A percentile compares a stretch with the other conserved stretches of the same genome.
Conservation (phyloP, 2,113 vertebrate species). For the Misgurnus anguillicaudatus region DNA sequence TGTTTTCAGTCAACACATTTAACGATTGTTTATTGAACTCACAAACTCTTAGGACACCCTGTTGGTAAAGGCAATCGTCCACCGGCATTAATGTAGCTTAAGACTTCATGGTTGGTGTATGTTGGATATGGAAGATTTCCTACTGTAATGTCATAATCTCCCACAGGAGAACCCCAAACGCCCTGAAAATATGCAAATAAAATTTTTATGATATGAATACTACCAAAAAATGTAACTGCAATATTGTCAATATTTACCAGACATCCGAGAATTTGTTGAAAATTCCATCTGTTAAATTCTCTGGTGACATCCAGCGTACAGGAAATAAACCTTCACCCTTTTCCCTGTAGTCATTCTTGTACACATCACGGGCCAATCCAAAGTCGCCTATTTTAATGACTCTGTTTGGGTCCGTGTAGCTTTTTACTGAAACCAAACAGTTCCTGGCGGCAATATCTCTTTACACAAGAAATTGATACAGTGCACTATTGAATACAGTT, state of each 20-base stretch:
- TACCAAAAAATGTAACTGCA: not conserved
- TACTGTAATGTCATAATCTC: slow-evolving; percentile 76
- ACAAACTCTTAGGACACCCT: slow-evolving; percentile 75
- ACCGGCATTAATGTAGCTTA: slow-evolving; percentile 71
- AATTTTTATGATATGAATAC: not conserved
- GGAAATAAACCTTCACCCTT: slow-evolving; percentile 79
- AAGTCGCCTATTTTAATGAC: slow-evolving; percentile 80
- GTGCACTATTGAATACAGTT: too few species aligned
- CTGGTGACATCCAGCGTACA: slow-evolving; percentile 81
- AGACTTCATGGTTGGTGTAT: slow-evolving; percentile 78
- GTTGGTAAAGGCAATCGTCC: slow-evolving; percentile 71
- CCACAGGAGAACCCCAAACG: slow-evolving; percentile 79
- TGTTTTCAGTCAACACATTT: not conserved
- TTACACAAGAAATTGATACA: too few species aligned
- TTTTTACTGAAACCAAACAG: too few species aligned
- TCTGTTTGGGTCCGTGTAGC: too few species aligned
- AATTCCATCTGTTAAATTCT: slow-evolving; percentile 79
- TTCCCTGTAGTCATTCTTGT: slow-evolving; percentile 82
- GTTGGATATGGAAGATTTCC: slow-evolving; percentile 79
- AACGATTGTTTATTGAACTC: slow-evolving; percentile 47
- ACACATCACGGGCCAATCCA: slow-evolving; percentile 78
- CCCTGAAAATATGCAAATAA: slow-evolving; percentile 63
- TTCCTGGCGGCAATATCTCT: too few species aligned
- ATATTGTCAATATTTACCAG: slow-evolving; percentile 68
- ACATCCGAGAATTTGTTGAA: slow-evolving; percentile 78